These are phyloP conservation scores for Sarcophaga subvicina DNA, from an alignment of 2,888 invertebrate genomes.

Conservation along the genomic window DNA sequence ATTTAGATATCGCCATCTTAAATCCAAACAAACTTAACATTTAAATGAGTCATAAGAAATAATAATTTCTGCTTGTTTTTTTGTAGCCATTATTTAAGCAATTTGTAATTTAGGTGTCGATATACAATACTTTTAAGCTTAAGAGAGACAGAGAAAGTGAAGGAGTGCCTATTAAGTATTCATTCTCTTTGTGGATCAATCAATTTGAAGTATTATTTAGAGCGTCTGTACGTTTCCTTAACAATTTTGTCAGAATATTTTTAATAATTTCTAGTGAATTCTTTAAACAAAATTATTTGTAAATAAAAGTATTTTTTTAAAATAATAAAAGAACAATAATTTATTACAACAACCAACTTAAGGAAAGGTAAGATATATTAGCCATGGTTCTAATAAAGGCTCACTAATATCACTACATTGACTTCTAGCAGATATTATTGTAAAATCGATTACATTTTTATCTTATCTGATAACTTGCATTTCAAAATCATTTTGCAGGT, in stretches of 20 bases:
- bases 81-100: neutral
- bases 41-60: neutral
- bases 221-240: constrained; percentile 47
- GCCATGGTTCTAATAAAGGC: no score
- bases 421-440: no score
- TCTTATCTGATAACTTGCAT: no score
- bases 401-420: no score
- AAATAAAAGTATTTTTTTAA: constrained; percentile 36
- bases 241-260: constrained; percentile 33
- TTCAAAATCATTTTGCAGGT: no score
- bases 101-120: neutral
- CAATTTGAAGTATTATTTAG: constrained; percentile 52
- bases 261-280: constrained; percentile 51
- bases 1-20: neutral
- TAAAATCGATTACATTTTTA: no score
- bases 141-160: neutral
- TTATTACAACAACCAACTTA: no score
- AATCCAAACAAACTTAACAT: neutral
- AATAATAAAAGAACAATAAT: neutral
- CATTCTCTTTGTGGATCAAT: neutral
- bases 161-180: neutral
- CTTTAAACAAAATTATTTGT: constrained; percentile 8
- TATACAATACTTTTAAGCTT: neutral
- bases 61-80: no score
- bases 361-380: no score